Percentiles rank a stretch among this genome's conserved stretches.
Evolutionary conservation across 2,113 vertebrate genomes (phyloP).

Genomic region (Meriones unguiculatus): DNA sequence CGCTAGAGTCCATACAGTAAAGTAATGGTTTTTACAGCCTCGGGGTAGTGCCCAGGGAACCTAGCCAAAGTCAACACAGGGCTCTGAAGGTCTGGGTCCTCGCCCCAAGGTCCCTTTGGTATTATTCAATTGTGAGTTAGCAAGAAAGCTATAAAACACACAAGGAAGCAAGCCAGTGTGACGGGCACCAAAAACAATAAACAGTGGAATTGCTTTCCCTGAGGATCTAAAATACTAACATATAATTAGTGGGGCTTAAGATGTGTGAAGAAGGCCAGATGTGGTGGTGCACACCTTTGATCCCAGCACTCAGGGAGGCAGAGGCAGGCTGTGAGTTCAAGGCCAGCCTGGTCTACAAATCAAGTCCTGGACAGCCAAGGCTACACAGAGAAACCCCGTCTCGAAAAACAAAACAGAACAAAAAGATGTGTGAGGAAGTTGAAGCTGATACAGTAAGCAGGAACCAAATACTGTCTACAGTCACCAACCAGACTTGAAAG

Average conservation of each 20-base stretch:
- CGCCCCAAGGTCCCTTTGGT: background rate
- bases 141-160: background rate
- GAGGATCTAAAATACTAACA: background rate
- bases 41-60: background rate
- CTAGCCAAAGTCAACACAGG: background rate
- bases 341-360: no score
- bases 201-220: conserved; percentile 11
- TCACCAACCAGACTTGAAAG: conserved; percentile 4
- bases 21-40: background rate
- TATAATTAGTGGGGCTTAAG: conserved; percentile 18
- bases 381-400: no score
- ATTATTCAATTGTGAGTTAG: background rate
- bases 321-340: no score
- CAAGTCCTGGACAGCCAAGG: no score
- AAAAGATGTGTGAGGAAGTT: background rate
- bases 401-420: no score
- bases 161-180: background rate
- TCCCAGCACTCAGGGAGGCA: no score
- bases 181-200: background rate
- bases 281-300: no score
- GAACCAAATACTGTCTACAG: background rate
- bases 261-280: background rate
- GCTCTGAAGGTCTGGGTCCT: background rate
- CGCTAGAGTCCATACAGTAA: conserved; percentile 16
- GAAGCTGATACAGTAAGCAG: background rate